phyloP scores from a whole-genome alignment of 2,888 invertebrate species.

The Anoplius nigerrimus region DNA sequence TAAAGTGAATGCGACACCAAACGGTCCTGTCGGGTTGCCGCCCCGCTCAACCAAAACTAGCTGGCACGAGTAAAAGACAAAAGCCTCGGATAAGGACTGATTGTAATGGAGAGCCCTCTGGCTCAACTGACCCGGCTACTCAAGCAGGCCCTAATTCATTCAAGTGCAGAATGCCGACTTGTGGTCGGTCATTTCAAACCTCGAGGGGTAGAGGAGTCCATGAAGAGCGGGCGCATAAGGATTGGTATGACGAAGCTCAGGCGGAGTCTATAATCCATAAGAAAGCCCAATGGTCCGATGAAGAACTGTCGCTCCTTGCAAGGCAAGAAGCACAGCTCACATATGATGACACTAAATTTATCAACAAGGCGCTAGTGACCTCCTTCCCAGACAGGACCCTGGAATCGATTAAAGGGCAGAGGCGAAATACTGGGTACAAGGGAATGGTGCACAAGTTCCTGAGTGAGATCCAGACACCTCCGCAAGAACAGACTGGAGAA shows the following conservation, averaged over 20 bases:
- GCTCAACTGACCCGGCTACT: conserved; percentile 1
- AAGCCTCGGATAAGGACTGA: conserved; percentile 7
- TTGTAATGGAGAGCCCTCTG: conserved; percentile 5
- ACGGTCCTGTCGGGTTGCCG: conserved; percentile 8
- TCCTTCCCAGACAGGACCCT: conserved; percentile 43
- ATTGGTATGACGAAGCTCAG: conserved; percentile 10
- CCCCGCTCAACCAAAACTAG: background rate
- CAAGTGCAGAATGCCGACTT: conserved; percentile 1
- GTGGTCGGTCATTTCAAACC: background rate
- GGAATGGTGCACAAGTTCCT: background rate
- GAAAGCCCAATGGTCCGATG: conserved; percentile 5
- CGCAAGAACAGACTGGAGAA: too few species aligned
- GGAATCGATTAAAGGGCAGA: conserved; percentile 79
- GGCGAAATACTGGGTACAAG: conserved; percentile 60
- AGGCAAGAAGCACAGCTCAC: conserved; percentile 16
- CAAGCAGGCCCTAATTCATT: background rate
- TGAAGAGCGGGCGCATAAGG: conserved; percentile 13
- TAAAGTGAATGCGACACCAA: too few species aligned
- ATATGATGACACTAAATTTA: conserved; percentile 1
- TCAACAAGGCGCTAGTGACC: conserved; percentile 12
- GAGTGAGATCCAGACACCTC: too few species aligned
- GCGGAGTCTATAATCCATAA: background rate
- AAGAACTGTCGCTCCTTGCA: conserved; percentile 17
- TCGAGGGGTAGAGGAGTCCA: conserved; percentile 23
- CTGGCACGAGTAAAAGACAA: background rate